Conservation (phyloP, 2,113 vertebrate species). For the Barbus barbus region DNA sequence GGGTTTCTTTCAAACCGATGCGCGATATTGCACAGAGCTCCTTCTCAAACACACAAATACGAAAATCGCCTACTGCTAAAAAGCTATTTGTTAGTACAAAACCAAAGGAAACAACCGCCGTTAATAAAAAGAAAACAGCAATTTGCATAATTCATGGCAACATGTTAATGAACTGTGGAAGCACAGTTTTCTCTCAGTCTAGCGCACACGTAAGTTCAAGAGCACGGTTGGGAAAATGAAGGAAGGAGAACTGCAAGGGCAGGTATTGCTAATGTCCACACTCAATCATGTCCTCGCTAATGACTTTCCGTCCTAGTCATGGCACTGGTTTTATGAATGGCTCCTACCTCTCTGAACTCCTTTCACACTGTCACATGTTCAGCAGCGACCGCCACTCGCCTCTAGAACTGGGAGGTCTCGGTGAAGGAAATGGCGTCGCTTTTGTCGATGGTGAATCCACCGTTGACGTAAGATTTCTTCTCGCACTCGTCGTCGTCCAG, state of each 20-base stretch:
- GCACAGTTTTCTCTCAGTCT: constrained; percentile 60
- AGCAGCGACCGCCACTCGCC: background rate
- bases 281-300: constrained; percentile 51
- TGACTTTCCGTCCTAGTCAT: constrained; percentile 48
- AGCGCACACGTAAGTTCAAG: constrained; percentile 56
- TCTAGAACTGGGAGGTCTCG: constrained; percentile 95
- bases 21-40: constrained; percentile 51
- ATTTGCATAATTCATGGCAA: constrained; percentile 66
- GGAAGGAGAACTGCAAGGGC: constrained; percentile 55
- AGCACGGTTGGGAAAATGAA: constrained; percentile 52
- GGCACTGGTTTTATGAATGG: constrained; percentile 58
- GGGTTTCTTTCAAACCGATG: constrained; percentile 29
- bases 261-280: constrained; percentile 69
- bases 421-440: constrained; percentile 94
- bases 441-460: constrained; percentile 94
- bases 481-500: constrained; percentile 83
- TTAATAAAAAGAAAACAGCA: constrained; percentile 39
- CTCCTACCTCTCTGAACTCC: constrained; percentile 29
- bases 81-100: constrained; percentile 37
- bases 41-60: constrained; percentile 17
- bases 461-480: constrained; percentile 93
- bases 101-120: constrained; percentile 20
- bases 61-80: constrained; percentile 16
- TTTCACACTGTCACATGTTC: constrained; percentile 37
- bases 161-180: constrained; percentile 67